Evolutionary conservation across 1,140 invertebrate species (phyloP).

Genomic region (Leptopilina boulardi): DNA sequence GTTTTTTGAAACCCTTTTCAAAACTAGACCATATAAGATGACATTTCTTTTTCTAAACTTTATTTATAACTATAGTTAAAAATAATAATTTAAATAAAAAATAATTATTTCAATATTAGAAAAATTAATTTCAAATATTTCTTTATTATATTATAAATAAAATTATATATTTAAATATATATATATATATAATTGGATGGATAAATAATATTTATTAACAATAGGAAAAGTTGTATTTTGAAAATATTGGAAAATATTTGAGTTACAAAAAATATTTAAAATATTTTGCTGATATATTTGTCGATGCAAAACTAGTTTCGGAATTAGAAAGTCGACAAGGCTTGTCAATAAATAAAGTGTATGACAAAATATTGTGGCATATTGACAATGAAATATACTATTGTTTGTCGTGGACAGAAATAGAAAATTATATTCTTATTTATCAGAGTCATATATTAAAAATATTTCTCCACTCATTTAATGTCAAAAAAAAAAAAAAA

Average conservation of each 20-base stretch:
- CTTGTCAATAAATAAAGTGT: constrained; percentile 23
- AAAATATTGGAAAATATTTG: not conserved
- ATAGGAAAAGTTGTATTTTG: too few species aligned
- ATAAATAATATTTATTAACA: too few species aligned
- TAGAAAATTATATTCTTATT: not conserved
- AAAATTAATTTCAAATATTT: too few species aligned
- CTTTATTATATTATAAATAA: too few species aligned
- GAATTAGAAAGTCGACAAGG: constrained; percentile 28
- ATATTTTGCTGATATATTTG: not conserved
- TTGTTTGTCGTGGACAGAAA: not conserved
- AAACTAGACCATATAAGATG: not conserved
- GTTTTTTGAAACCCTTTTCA: not conserved
- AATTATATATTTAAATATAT: too few species aligned
- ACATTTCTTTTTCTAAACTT: not conserved
- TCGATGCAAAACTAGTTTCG: constrained; percentile 7
- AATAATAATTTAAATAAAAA: too few species aligned
- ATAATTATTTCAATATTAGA: too few species aligned
- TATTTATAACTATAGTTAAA: too few species aligned
- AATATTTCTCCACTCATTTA: not conserved
- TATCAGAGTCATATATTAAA: not conserved
- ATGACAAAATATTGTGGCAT: constrained; percentile 29
- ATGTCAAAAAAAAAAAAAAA: too few species aligned
- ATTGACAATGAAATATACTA: not conserved
- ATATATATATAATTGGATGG: too few species aligned
- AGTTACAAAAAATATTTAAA: not conserved